Evolutionary conservation across 2,888 invertebrate genomes (phyloP).

Genomic region (Acleris literana): DNA sequence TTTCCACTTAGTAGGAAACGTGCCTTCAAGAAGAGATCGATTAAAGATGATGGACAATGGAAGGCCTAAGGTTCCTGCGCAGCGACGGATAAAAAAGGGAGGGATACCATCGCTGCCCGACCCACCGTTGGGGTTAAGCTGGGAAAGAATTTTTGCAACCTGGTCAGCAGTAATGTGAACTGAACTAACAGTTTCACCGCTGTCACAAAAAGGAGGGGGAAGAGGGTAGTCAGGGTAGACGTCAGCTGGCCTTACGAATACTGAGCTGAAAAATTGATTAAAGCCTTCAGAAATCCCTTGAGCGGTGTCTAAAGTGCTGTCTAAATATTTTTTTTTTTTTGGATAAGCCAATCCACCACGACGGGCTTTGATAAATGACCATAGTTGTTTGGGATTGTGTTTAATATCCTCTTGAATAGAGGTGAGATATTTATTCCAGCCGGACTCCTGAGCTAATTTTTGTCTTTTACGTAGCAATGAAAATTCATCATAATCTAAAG

Average conservation of each 20-base stretch:
- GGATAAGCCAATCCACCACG: background rate
- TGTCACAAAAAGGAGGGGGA: background rate
- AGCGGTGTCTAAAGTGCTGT: background rate
- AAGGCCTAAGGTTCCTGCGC: background rate
- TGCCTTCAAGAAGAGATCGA: background rate
- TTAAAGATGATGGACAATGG: slow-evolving; percentile 7
- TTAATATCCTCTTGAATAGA: background rate
- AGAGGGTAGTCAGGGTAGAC: background rate
- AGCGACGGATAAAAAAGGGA: slow-evolving; percentile 5
- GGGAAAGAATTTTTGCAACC: background rate
- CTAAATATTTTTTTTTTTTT: background rate
- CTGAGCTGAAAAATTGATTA: background rate
- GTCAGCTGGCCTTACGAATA: background rate
- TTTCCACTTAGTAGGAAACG: slow-evolving; percentile 9
- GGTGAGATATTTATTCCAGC: background rate
- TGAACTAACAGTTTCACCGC: background rate
- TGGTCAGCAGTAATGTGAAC: background rate
- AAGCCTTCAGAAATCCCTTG: background rate
- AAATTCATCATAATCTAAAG: slow-evolving; percentile 4
- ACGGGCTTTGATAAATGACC: background rate
- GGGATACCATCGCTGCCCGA: slow-evolving; percentile 8
- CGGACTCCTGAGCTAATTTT: background rate
- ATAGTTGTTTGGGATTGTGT: background rate
- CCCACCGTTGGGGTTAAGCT: slow-evolving; percentile 2
- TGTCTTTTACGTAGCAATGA: background rate